Conservation (phyloP, 2,113 vertebrate genomes). For the Cygnus buccinator region DNA sequence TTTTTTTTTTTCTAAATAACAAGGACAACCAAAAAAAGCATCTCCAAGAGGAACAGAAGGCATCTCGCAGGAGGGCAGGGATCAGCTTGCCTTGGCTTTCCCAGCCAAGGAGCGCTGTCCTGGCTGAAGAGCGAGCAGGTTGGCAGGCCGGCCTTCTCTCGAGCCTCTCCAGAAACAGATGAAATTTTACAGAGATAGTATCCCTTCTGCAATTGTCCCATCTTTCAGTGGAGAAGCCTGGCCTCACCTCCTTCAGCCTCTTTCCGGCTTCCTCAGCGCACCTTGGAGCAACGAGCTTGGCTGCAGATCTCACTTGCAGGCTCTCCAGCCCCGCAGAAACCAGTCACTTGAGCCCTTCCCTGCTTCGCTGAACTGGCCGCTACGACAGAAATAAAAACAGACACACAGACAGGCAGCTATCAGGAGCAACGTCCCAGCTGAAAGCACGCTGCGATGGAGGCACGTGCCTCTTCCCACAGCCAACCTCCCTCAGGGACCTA, state of each 20-base stretch:
- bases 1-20: not conserved
- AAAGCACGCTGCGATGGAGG: not conserved
- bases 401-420: slow-evolving; percentile 13
- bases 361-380: slow-evolving; percentile 17
- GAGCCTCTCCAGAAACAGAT: not conserved
- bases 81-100: slow-evolving; percentile 2
- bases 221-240: not conserved
- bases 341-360: not conserved
- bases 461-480: not conserved
- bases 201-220: not conserved
- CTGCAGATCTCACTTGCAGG: not conserved
- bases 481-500: not conserved
- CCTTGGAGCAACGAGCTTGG: not conserved
- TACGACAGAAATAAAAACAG: slow-evolving; percentile 40
- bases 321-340: not conserved
- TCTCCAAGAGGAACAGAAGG: slow-evolving; percentile 29
- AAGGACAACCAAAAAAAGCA: not conserved
- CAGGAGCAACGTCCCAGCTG: not conserved
- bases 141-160: not conserved
- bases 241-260: slow-evolving; percentile 7
- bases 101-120: not conserved
- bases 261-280: not conserved
- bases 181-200: not conserved
- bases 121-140: not conserved
- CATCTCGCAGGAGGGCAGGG: not conserved